Evolutionary conservation across 2,888 invertebrate species (phyloP).

Genomic region (Macrophya annulata): DNA sequence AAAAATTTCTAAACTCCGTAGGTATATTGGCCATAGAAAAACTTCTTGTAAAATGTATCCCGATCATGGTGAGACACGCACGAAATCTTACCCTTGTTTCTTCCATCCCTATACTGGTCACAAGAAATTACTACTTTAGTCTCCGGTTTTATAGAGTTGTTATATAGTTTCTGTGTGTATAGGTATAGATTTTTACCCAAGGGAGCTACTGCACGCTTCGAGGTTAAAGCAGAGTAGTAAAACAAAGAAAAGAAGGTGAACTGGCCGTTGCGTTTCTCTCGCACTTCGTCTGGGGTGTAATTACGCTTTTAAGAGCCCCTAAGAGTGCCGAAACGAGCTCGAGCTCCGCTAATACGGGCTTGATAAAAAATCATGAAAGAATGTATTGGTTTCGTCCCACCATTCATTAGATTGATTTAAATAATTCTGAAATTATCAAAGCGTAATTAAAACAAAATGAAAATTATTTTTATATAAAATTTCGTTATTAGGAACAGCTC

Average conservation of each 20-base stretch:
- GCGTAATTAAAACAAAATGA: not conserved
- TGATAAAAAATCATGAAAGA: conserved; percentile 5
- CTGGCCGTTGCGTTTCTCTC: conserved; percentile 42
- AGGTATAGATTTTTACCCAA: not conserved
- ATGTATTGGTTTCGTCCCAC: not conserved
- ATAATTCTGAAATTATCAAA: too few species aligned
- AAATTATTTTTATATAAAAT: not conserved
- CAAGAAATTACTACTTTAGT: conserved; percentile 20
- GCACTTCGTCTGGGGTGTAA: conserved; percentile 26
- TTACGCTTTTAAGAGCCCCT: conserved; percentile 35
- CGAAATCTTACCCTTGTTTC: not conserved
- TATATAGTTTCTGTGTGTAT: not conserved
- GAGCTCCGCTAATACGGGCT: conserved; percentile 12
- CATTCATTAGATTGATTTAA: not conserved
- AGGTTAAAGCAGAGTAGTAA: conserved; percentile 22
- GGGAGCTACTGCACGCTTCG: conserved; percentile 19
- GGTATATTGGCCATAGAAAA: not conserved
- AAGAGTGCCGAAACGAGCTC: not conserved
- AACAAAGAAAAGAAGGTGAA: conserved; percentile 15
- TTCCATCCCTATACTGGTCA: not conserved
- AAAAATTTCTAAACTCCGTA: not conserved
- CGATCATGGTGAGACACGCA: not conserved
- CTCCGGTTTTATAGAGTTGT: not conserved
- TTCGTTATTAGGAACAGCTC: not conserved
- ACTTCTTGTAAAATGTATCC: not conserved